These are phyloP conservation scores for Porites rus DNA, from an alignment of 92 coral and sea anemone species.

Conservation along the genomic window DNA sequence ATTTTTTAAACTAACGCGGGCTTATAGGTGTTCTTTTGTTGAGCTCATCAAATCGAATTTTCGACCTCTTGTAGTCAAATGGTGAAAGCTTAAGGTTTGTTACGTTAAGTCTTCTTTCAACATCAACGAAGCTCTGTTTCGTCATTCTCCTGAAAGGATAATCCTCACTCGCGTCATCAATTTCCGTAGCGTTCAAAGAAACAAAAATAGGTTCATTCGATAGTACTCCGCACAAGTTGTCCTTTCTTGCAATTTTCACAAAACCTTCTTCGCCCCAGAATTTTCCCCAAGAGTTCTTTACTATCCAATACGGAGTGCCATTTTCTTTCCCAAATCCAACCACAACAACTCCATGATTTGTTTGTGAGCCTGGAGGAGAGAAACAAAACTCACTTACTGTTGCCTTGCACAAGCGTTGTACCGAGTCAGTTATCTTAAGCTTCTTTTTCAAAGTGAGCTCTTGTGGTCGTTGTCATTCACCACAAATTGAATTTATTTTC, in stretches of 20 bases:
- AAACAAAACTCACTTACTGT: background rate
- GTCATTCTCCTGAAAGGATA: conserved; percentile 83
- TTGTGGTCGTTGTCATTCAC: too few relatives aligned
- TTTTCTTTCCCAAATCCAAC: conserved; percentile 87
- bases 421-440: too few relatives aligned
- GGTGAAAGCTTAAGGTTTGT: conserved; percentile 76
- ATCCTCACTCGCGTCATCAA: conserved; percentile 22
- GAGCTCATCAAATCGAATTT: conserved; percentile 27
- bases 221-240: conserved; percentile 89
- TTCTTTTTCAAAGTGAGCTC: too few relatives aligned
- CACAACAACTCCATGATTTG: conserved; percentile 84
- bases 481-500: too few relatives aligned
- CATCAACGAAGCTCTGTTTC: conserved; percentile 51
- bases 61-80: conserved; percentile 86
- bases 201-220: conserved; percentile 88
- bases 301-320: conserved; percentile 79
- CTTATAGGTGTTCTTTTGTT: background rate
- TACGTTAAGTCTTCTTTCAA: conserved; percentile 49
- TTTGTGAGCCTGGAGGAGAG: conserved; percentile 58
- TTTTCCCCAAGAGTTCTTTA: conserved; percentile 97
- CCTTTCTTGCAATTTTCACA: conserved; percentile 71
- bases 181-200: conserved; percentile 57
- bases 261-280: conserved; percentile 95
- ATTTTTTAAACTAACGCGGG: background rate
- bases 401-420: background rate